These are phyloP conservation scores for Lumbricus terrestris DNA, from an alignment of 2,888 invertebrate species.

Conservation along the genomic window DNA sequence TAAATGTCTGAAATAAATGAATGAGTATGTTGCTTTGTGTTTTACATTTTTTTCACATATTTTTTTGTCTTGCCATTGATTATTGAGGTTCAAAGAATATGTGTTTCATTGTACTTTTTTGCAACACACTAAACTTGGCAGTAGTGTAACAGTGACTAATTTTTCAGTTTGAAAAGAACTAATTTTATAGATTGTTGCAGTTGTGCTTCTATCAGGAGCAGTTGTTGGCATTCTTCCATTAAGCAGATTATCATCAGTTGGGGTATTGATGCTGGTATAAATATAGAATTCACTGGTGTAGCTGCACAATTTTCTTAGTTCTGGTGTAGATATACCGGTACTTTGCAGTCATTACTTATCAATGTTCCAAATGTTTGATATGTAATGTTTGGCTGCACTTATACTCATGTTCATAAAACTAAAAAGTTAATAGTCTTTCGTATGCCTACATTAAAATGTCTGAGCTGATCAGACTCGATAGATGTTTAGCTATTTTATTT, in stretches of 20 bases:
- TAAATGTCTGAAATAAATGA: too few relatives aligned
- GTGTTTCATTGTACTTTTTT: neutral
- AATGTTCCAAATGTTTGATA: neutral
- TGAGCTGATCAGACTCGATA: neutral
- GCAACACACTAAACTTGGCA: neutral
- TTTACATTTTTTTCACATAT: neutral
- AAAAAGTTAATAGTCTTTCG: too few relatives aligned
- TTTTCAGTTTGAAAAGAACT: neutral
- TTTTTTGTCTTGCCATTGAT: neutral
- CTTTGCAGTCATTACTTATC: neutral
- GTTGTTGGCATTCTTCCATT: neutral
- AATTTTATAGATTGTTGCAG: neutral
- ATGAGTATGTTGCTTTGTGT: too few relatives aligned
- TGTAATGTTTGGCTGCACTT: neutral
- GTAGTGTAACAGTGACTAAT: neutral
- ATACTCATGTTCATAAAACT: too few relatives aligned
- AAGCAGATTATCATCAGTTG: neutral
- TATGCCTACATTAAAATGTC: neutral
- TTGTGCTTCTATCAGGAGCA: neutral
- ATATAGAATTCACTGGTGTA: neutral
- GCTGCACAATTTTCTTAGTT: neutral
- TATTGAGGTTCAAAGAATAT: neutral
- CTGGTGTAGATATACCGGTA: too few relatives aligned
- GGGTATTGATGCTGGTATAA: too few relatives aligned
- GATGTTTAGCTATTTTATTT: neutral